Evolutionary conservation across 2,113 vertebrate genomes (phyloP).

Genomic region (Lagopus muta): DNA sequence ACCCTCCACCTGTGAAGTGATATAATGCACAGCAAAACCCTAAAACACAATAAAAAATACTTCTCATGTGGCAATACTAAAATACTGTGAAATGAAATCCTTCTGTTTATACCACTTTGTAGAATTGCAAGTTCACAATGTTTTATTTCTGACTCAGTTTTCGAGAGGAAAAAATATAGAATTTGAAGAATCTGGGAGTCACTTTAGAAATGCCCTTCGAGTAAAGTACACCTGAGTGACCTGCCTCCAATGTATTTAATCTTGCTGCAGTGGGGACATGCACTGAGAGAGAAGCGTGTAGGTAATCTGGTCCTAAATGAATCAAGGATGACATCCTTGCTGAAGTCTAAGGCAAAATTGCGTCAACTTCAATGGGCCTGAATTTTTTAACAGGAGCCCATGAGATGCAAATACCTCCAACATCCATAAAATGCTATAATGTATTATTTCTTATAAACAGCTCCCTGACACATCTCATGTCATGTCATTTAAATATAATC

Average conservation of each 20-base stretch:
- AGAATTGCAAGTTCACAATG: neutral
- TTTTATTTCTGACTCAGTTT: neutral
- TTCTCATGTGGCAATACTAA: neutral
- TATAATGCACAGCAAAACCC: neutral
- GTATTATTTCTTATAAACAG: conserved; percentile 26
- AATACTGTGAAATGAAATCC: neutral
- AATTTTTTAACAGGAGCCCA: neutral
- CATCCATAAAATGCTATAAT: neutral
- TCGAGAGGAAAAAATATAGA: neutral
- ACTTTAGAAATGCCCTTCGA: neutral
- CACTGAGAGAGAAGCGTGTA: neutral
- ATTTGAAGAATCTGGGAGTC: neutral
- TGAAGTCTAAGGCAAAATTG: neutral
- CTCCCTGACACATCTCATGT: neutral
- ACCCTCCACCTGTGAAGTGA: neutral
- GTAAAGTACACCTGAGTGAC: neutral
- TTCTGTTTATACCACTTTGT: neutral
- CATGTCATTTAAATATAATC: neutral
- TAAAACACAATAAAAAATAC: neutral
- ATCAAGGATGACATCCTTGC: neutral
- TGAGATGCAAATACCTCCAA: neutral
- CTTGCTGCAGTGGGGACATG: neutral
- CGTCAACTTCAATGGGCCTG: neutral
- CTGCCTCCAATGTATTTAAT: neutral
- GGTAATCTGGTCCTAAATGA: neutral